Conservation (phyloP, 1,140 invertebrate genomes). For the Drosophila elegans region DNA sequence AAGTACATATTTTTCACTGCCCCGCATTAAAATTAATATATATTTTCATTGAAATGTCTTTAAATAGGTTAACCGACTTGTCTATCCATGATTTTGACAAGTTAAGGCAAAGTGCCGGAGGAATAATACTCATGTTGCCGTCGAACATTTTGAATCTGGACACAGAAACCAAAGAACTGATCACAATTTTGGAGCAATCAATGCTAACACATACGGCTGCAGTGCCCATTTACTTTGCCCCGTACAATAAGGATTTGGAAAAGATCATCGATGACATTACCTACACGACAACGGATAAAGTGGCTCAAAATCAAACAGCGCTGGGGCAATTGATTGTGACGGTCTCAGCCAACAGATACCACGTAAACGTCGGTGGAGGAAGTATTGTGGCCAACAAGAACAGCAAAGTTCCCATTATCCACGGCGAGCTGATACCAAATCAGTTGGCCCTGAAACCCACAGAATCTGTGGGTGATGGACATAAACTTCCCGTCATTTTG, state of each 20-base stretch:
- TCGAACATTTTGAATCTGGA: slow-evolving; percentile 89
- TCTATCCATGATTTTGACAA: slow-evolving; percentile 91
- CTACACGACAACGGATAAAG: slow-evolving; percentile 84
- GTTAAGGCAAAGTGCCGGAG: slow-evolving; percentile 92
- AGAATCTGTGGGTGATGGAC: slow-evolving; percentile 91
- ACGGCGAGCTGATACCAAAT: slow-evolving; percentile 91
- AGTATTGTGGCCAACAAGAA: slow-evolving; percentile 89
- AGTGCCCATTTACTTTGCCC: slow-evolving; percentile 96
- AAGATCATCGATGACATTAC: slow-evolving; percentile 92
- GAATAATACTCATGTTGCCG: slow-evolving; percentile 93
- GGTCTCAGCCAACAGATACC: slow-evolving; percentile 96
- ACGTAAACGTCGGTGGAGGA: slow-evolving; percentile 91
- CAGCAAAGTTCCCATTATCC: slow-evolving; percentile 92
- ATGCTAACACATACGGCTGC: slow-evolving; percentile 92
- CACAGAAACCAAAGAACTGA: slow-evolving; percentile 90
- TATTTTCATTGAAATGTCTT: neutral
- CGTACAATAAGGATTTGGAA: slow-evolving; percentile 90
- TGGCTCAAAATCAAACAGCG: slow-evolving; percentile 86
- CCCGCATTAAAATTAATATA: neutral
- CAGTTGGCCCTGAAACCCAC: slow-evolving; percentile 85
- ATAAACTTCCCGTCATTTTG: slow-evolving; percentile 92
- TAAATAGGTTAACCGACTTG: slow-evolving; percentile 90
- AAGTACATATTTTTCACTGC: slow-evolving; percentile 8
- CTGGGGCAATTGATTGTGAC: slow-evolving; percentile 92
- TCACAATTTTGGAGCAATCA: slow-evolving; percentile 92